Base-by-base conservation (phyloP, 2,888 invertebrate genomes). In the Sturmia bella region DNA sequence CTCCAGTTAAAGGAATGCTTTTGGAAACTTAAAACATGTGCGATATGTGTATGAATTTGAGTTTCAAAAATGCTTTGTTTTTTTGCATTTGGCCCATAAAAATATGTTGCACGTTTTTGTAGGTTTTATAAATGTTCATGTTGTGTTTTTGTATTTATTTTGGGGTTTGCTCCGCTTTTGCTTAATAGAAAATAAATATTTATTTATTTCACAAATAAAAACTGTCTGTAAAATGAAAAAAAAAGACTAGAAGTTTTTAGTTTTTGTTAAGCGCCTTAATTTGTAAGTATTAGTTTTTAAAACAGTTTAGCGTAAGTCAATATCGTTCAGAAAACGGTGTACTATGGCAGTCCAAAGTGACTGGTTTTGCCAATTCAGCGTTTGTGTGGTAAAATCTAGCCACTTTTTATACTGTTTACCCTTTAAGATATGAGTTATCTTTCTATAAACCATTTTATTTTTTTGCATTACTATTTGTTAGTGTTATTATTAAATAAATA, bases 51-150 rank as follows among this genome's bases (percentile, higher is more conserved):
- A 17, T 45, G 45, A 12, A 15, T 15, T 11, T 24, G 50, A 15
- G 1, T 50, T 3, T 32, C 19, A 19, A 17, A 27, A 3, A 27
- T 27, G 27, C 27, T 27, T 6, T 48, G 37, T 39, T 63, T 68
- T 59, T 75, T 75, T 68, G 59, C 68, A 76, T 61, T 68, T 32
- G 61, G 50, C 75, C 75, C 59, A 61, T 21, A 68, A 59, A 76
- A 59, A 59, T 64, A 59, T 45, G 11, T 52, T 72, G n/a, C 48
- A 24, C 12, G 41, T 52, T 19, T 69, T 50, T 50, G 50, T 24
- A 50, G 50, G 39, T 39, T 39, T 61, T 61, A 41, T 56, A 32
- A 3, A 54, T 21, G 37, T 24, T 54, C 32, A 32, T 56, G 9
- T 32, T 24, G 12, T 41, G 2, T 32, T 69, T 6, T 50, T 43